Conservation (phyloP, 1,140 invertebrate species). For the Brachionus manjavacas region DNA sequence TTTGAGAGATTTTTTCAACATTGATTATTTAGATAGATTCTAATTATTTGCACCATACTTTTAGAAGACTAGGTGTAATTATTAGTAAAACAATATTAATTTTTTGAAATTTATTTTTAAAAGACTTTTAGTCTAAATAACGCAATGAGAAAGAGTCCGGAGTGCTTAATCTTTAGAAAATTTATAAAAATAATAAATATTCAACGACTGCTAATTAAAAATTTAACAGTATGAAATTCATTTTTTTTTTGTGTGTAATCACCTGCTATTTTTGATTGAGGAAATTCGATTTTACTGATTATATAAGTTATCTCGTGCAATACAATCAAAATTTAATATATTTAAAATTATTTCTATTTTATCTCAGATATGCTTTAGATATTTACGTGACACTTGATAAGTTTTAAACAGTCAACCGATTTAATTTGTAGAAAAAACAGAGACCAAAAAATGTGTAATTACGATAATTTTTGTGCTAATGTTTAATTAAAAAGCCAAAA, state of each 20-base stretch:
- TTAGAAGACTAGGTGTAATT: background rate
- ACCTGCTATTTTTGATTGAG: background rate
- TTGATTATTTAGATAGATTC: background rate
- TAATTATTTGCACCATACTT: background rate
- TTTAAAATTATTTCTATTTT: background rate
- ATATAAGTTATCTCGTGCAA: background rate
- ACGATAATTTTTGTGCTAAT: background rate
- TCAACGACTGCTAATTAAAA: background rate
- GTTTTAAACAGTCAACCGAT: background rate
- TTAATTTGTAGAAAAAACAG: background rate
- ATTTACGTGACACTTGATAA: background rate
- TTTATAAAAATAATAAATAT: background rate
- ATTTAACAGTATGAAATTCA: background rate
- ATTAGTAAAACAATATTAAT: background rate
- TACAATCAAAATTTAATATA: background rate
- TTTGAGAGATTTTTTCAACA: background rate
- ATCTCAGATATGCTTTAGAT: background rate
- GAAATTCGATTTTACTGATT: background rate
- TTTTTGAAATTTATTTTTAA: background rate
- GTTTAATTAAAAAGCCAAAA: conserved; percentile 5
- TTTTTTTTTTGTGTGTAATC: background rate
- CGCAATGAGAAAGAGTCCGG: background rate
- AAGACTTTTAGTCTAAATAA: background rate
- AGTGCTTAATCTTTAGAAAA: background rate
- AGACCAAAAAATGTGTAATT: background rate